Evolutionary conservation across 1,140 invertebrate species (phyloP).

Genomic region (Aculops lycopersici): DNA sequence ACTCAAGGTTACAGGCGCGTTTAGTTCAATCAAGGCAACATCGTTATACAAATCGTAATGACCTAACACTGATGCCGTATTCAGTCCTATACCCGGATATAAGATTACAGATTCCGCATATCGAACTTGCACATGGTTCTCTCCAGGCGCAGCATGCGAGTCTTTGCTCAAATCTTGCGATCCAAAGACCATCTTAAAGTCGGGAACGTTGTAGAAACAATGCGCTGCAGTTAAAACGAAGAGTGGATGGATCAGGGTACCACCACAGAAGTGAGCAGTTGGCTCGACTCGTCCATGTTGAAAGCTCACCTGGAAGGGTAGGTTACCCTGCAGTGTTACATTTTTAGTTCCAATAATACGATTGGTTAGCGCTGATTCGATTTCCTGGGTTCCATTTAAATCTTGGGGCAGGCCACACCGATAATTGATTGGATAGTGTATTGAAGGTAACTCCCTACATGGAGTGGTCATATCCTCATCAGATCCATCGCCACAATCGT

Average conservation of each 20-base stretch:
- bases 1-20: slow-evolving; percentile 7
- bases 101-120: neutral
- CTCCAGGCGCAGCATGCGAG: no score
- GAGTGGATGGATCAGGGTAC: slow-evolving; percentile 15
- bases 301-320: neutral
- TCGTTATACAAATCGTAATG: slow-evolving; percentile 6
- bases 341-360: neutral
- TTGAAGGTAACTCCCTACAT: neutral
- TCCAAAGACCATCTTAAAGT: neutral
- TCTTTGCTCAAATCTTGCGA: neutral
- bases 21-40: slow-evolving; percentile 8
- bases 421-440: neutral
- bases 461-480: neutral
- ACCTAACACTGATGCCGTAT: neutral
- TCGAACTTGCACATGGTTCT: neutral
- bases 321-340: no score
- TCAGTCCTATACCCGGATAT: neutral
- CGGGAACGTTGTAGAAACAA: slow-evolving; percentile 12
- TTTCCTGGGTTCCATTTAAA: neutral
- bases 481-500: neutral
- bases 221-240: slow-evolving; percentile 20
- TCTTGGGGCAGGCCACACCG: neutral
- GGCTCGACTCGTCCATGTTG: neutral
- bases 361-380: neutral
- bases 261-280: slow-evolving; percentile 15